Conservation (phyloP, 2,113 vertebrate genomes). For the Anhinga rufa region DNA sequence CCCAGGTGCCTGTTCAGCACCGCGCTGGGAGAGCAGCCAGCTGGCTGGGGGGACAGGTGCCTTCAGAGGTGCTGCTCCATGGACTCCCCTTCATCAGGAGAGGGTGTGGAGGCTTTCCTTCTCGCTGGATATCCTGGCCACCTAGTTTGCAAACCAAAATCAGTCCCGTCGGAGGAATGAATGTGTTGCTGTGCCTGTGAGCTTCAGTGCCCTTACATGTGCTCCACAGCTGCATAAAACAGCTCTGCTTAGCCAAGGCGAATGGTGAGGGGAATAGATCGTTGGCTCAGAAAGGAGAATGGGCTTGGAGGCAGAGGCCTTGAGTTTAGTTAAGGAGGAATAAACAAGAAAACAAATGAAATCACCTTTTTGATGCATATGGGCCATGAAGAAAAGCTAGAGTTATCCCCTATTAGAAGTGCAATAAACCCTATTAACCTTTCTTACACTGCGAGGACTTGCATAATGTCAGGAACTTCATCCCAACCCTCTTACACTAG, state of each 20-base stretch:
- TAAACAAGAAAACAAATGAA: background rate
- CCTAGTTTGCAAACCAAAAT: background rate
- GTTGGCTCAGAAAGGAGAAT: background rate
- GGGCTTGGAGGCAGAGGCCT: background rate
- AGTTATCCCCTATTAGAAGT: background rate
- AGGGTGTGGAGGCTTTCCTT: background rate
- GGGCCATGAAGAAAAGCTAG: background rate
- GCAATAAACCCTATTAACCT: constrained; percentile 5
- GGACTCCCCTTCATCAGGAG: background rate
- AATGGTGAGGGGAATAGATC: background rate
- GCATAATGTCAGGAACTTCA: background rate
- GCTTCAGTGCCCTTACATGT: background rate
- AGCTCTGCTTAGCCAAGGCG: background rate
- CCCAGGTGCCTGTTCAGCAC: background rate
- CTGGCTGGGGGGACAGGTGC: accelerated
- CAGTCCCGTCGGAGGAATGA: background rate
- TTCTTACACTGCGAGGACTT: background rate
- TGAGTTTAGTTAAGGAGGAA: background rate
- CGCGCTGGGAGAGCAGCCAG: accelerated
- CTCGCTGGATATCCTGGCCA: accelerated
- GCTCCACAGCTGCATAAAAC: background rate
- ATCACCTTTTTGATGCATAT: background rate
- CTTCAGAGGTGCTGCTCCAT: background rate
- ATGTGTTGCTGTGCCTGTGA: background rate
- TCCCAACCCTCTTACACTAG: background rate